Evolutionary conservation across 2,888 invertebrate species (phyloP).

Genomic region (Drosophila conformis): DNA sequence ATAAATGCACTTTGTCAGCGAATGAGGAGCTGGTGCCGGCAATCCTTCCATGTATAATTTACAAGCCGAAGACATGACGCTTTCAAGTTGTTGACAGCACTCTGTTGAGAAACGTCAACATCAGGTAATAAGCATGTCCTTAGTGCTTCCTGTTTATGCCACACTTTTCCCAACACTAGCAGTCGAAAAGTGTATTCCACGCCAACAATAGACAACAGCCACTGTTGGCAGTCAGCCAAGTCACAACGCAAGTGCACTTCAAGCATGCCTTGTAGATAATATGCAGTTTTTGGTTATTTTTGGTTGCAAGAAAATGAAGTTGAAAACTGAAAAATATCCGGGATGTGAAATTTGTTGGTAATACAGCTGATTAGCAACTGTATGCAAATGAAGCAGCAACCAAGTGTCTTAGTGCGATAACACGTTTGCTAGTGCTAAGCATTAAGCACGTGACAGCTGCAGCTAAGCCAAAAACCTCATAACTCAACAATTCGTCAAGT

Average conservation of each 20-base stretch:
- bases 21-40: slow-evolving; percentile 12
- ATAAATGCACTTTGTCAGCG: slow-evolving; percentile 15
- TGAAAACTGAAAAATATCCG: slow-evolving; percentile 27
- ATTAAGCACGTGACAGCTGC: slow-evolving; percentile 28
- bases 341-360: slow-evolving; percentile 1
- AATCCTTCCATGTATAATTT: slow-evolving; percentile 50
- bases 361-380: slow-evolving; percentile 55
- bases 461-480: slow-evolving; percentile 44
- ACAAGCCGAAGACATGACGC: slow-evolving; percentile 53
- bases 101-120: slow-evolving; percentile 66
- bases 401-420: slow-evolving; percentile 12
- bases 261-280: slow-evolving; percentile 36
- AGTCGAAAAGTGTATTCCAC: slow-evolving; percentile 33
- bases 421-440: neutral
- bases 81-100: slow-evolving; percentile 39
- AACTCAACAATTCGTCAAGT: slow-evolving; percentile 25
- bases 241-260: slow-evolving; percentile 34
- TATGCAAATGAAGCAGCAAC: slow-evolving; percentile 13
- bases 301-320: slow-evolving; percentile 6
- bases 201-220: neutral
- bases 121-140: slow-evolving; percentile 68
- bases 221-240: slow-evolving; percentile 16
- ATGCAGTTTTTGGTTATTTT: slow-evolving; percentile 36
- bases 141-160: slow-evolving; percentile 56
- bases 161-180: slow-evolving; percentile 33